phyloP scores from a whole-genome alignment of 1,140 invertebrate genomes.

The Platyscapa corneri region DNA sequence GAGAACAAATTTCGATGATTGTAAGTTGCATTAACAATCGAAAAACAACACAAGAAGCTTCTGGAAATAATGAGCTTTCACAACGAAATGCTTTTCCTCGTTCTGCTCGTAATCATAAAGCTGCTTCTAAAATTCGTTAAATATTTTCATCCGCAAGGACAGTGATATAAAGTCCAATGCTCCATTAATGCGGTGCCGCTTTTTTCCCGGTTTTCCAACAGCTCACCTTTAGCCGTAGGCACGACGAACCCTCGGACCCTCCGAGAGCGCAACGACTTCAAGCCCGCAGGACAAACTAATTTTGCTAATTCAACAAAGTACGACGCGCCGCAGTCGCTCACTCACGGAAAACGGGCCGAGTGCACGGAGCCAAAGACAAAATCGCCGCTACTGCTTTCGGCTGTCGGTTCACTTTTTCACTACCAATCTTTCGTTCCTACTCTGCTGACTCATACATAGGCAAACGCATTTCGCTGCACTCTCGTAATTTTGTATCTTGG shows the following conservation, averaged over 20 bases:
- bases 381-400: no score
- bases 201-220: neutral
- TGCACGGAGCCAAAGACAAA: no score
- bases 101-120: neutral
- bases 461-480: no score
- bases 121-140: neutral
- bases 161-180: slow-evolving; percentile 7
- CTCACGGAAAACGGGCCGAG: no score
- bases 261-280: neutral
- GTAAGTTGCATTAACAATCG: neutral
- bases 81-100: neutral
- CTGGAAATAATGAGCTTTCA: neutral
- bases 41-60: neutral
- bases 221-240: neutral
- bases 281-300: slow-evolving; percentile 64
- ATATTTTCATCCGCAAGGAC: neutral
- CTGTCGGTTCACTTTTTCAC: neutral
- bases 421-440: neutral
- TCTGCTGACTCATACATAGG: neutral
- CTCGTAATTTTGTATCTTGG: neutral
- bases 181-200: slow-evolving; percentile 7
- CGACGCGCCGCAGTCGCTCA: neutral
- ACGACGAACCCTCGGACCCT: neutral
- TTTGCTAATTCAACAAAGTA: slow-evolving; percentile 62
- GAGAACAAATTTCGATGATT: neutral